Base-by-base conservation (phyloP, 2,888 invertebrate genomes). In the Caenorhabditis drosophilae region DNA sequence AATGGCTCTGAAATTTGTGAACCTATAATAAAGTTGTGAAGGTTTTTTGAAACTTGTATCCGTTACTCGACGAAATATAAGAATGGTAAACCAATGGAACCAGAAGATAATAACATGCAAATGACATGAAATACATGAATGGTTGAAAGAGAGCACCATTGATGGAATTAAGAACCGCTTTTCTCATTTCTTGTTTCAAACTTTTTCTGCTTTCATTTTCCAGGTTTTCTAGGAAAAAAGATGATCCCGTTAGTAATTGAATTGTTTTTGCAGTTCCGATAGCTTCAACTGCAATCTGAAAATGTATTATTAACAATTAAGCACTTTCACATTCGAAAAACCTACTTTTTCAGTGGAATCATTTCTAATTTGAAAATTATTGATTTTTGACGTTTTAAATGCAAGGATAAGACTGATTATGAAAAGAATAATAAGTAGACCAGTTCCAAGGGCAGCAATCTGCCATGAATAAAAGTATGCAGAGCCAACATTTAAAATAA, bases 221-320 rank as follows among this genome's bases (percentile, higher is more conserved):
- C 51, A 81, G 84, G 51, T 76, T 78, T 3, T 80, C 71, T 27
- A 77, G 77, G 66, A 85, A 85, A 18, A 73, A 62, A n/a, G 71
- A 62, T 53, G 85, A 85, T 56, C 83, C 73, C 4, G 83, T 83
- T 16, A 86, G 67, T 25, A 85, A 75, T 22, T 85, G 85, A 9
- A 86, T 84, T 3, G 85, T 85, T 49, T 83, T 70, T 2, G 85
- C 84, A 49, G 85, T 85, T 66, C 84, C 85, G 26, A 86, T 81
- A 15, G 83, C 83, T 68, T 86, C 86, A 20, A 84, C 80, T 4
- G 84, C 84, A 26, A 85, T 68, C 78, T 81, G 56, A 46, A 76
- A 47, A 38, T 36, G 22, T n/a, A 18, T 18, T 18, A 53, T 7
- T 16, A 11, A 9, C 18, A 11, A 11, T n/a, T 9, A 15, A 9